A percentile compares a stretch with the other conserved stretches of the same genome.
These are phyloP conservation scores for Cerastoderma edule DNA, from an alignment of 2,888 invertebrate genomes.

Conservation along the genomic window DNA sequence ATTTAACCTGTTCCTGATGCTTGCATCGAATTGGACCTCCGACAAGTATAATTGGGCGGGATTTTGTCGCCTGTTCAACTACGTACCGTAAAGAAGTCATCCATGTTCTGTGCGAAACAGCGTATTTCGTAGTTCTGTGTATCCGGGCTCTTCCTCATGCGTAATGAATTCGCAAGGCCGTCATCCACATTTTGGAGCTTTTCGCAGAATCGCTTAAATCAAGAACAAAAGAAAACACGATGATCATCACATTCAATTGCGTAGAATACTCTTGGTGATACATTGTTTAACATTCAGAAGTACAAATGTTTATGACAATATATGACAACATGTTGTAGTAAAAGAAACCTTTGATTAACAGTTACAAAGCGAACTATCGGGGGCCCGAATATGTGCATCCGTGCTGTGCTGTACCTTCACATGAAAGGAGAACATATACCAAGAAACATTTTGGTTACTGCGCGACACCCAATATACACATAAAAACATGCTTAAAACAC, in stretches of 20 bases:
- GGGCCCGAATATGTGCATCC: no score
- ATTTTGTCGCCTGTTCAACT: background rate
- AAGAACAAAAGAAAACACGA: background rate
- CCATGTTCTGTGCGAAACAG: constrained; percentile 8
- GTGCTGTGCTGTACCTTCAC: no score
- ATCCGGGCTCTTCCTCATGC: background rate
- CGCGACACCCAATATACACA: no score
- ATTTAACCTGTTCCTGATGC: no score
- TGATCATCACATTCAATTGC: background rate
- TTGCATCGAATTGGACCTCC: no score
- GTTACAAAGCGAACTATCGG: no score
- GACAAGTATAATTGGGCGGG: background rate
- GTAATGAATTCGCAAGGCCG: background rate
- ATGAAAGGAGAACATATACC: no score
- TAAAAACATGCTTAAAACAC: no score
- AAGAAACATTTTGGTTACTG: no score
- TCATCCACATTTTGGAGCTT: background rate
- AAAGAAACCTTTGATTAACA: no score
- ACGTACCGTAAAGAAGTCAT: constrained; percentile 5
- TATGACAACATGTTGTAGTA: no score
- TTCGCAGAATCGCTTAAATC: constrained; percentile 6
- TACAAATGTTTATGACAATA: background rate
- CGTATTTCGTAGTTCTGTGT: constrained; percentile 14
- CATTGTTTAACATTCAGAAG: background rate
- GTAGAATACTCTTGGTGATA: background rate